phyloP scores from a whole-genome alignment of 2,113 vertebrate genomes.

The Leptobrachium ailaonicum region DNA sequence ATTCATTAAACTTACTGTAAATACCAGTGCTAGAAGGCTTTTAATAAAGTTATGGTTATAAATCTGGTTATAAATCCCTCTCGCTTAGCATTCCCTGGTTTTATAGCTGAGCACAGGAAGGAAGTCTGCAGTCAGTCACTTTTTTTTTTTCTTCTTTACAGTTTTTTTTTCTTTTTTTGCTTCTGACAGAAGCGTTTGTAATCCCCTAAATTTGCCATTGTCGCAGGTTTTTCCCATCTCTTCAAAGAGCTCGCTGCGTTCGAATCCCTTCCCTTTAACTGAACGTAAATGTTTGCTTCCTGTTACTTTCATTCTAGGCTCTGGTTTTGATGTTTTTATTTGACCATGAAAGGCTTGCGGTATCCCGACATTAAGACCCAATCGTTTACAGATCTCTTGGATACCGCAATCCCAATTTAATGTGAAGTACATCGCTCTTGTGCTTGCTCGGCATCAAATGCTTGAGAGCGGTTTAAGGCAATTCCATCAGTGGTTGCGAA shows the following conservation, averaged over 20 bases:
- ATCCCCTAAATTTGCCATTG: background rate
- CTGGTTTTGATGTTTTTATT: slow-evolving; percentile 2
- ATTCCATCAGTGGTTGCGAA: no score
- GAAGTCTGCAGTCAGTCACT: background rate
- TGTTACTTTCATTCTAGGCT: background rate
- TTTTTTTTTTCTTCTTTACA: background rate
- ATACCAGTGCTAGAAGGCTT: no score
- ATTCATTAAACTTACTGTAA: no score
- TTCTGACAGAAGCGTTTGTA: background rate
- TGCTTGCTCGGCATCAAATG: no score
- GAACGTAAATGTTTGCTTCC: background rate
- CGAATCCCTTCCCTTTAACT: background rate
- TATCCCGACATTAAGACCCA: background rate
- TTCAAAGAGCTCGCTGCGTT: background rate
- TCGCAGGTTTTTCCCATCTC: background rate
- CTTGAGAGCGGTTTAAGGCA: no score
- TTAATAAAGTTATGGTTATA: no score
- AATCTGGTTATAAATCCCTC: no score
- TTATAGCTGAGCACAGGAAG: background rate
- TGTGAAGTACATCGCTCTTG: background rate
- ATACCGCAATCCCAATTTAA: background rate
- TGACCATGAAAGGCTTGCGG: background rate
- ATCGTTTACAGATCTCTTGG: background rate
- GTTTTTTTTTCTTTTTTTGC: background rate
- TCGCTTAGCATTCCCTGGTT: no score